Evolutionary conservation across 2,797 vertebrate genomes (phyloP).

Genomic region (Cossypha caffra): DNA sequence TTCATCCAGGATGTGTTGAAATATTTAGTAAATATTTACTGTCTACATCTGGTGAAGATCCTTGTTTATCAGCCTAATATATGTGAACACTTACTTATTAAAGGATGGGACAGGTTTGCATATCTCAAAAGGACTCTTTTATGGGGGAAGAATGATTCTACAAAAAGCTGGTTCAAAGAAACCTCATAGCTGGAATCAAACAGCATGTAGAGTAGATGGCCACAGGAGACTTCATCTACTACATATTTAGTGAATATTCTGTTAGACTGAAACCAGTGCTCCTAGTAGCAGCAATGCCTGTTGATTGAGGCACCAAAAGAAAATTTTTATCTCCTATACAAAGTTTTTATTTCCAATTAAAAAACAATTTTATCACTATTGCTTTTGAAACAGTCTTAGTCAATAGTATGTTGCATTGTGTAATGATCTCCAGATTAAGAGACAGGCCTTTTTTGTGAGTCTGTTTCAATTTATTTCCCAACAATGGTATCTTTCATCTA

Average conservation of each 20-base stretch:
- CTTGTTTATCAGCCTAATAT: neutral
- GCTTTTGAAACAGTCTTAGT: neutral
- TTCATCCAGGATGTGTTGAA: neutral
- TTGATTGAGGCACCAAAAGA: neutral
- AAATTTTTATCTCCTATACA: neutral
- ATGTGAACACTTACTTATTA: neutral
- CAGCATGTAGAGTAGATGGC: neutral
- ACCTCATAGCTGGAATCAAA: neutral
- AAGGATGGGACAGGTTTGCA: neutral
- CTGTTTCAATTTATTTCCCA: conserved; percentile 3
- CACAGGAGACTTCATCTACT: neutral
- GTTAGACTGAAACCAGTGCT: neutral
- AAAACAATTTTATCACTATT: neutral
- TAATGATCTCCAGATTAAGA: neutral
- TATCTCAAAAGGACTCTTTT: neutral
- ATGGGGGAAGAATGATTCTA: neutral
- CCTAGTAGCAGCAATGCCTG: neutral
- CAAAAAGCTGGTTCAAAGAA: neutral
- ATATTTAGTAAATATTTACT: neutral
- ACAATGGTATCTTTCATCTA: neutral
- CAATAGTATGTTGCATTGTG: neutral
- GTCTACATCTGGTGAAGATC: neutral
- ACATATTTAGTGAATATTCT: neutral
- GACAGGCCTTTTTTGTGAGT: neutral
- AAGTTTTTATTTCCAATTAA: neutral